Conservation (phyloP, 2,888 invertebrate species). For the Ichneumoninae sp. region DNA sequence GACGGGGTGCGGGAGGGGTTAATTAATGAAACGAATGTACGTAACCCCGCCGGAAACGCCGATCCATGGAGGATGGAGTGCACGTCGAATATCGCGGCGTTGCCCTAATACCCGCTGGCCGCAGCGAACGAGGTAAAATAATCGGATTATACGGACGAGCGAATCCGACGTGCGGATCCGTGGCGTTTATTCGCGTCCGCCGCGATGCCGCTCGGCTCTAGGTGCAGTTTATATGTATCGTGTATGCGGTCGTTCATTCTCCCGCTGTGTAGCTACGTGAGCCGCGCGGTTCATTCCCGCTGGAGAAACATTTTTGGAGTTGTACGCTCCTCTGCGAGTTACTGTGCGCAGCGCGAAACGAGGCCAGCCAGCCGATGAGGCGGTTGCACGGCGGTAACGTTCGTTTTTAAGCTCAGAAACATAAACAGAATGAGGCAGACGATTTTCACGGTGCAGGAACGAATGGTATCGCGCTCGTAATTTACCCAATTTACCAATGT, state of each 20-base stretch:
- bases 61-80: conserved; percentile 34
- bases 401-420: conserved; percentile 15
- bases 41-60: conserved; percentile 66
- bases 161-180: conserved; percentile 47
- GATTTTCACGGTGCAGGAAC: conserved; percentile 11
- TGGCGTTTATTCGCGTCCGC: conserved; percentile 43
- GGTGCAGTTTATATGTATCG: not conserved
- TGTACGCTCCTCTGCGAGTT: not conserved
- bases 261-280: not conserved
- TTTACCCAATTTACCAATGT: conserved; percentile 48
- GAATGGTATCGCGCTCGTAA: conserved; percentile 24
- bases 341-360: conserved; percentile 14
- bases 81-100: conserved; percentile 65
- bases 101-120: conserved; percentile 60
- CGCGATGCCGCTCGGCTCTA: conserved; percentile 14
- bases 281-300: conserved; percentile 1
- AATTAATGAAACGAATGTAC: conserved; percentile 71
- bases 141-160: conserved; percentile 70
- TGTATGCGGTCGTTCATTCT: conserved; percentile 8
- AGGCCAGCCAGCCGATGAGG: conserved; percentile 14
- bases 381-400: not conserved
- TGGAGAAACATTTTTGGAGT: conserved; percentile 16
- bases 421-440: conserved; percentile 30
- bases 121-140: conserved; percentile 71
- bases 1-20: conserved; percentile 30